Evolutionary conservation across 2,888 invertebrate genomes (phyloP).

Genomic region (Creontiades dilutus): DNA sequence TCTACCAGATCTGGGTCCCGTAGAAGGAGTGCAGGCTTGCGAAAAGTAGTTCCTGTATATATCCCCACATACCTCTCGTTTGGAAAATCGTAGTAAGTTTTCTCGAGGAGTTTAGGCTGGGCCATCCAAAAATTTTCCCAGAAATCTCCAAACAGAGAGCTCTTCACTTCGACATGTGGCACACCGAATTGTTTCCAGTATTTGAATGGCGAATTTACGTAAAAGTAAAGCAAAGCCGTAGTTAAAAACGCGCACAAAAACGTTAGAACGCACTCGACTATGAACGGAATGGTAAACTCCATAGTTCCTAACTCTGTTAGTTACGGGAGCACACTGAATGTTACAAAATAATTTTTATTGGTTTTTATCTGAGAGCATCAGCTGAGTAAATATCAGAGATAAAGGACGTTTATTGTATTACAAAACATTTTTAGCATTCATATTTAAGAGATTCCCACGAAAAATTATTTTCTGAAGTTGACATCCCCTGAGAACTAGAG

Average conservation of each 20-base stretch:
- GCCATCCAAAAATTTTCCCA: background rate
- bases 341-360: background rate
- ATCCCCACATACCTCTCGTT: background rate
- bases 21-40: background rate
- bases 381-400: background rate
- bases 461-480: background rate
- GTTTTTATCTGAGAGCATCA: background rate
- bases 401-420: background rate
- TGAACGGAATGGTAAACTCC: background rate
- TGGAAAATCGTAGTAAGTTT: background rate
- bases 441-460: too few relatives aligned
- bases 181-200: background rate
- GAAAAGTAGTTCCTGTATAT: conserved; percentile 74
- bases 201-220: background rate
- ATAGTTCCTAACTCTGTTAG: background rate
- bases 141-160: background rate
- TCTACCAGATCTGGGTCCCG: background rate
- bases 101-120: background rate
- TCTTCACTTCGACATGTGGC: background rate
- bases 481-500: background rate
- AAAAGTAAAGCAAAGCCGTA: background rate
- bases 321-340: background rate
- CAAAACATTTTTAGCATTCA: too few relatives aligned
- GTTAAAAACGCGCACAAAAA: background rate
- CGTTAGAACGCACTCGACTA: background rate